Percentiles rank a stretch among this genome's conserved stretches.
These are phyloP conservation scores for Neosilurus hyrtlii DNA, from an alignment of 2,797 vertebrate species.

Conservation along the genomic window DNA sequence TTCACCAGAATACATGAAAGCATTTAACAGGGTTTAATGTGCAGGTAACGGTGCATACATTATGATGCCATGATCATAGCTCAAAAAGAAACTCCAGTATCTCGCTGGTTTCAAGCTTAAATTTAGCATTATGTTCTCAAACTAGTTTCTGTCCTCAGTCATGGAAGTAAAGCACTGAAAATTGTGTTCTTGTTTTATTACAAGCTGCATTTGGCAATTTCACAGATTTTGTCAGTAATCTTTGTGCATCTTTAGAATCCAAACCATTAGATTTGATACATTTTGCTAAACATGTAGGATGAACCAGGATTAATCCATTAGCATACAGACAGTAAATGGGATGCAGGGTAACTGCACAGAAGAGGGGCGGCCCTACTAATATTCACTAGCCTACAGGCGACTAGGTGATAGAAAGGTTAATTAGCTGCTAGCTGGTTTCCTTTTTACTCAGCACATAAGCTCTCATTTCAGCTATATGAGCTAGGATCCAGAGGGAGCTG, in stretches of 20 bases:
- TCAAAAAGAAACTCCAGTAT: not conserved
- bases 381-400: slow-evolving; percentile 11
- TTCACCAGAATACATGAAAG: not conserved
- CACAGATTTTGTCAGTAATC: not conserved
- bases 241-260: not conserved
- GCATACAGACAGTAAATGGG: not conserved
- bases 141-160: not conserved
- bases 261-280: not conserved
- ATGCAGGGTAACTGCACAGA: not conserved
- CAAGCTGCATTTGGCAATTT: too few relatives aligned
- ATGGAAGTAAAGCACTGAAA: not conserved
- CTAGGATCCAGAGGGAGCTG: not conserved
- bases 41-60: not conserved
- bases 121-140: not conserved
- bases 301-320: not conserved
- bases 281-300: not conserved
- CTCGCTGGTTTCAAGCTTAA: not conserved
- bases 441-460: slow-evolving; percentile 17
- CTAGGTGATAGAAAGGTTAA: slow-evolving; percentile 39
- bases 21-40: not conserved
- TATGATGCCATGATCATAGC: not conserved
- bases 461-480: not conserved
- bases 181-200: too few relatives aligned
- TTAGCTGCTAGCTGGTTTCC: slow-evolving; percentile 6
- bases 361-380: not conserved